Percentiles rank a stretch among this genome's conserved stretches.
Conservation (phyloP, 2,888 invertebrate species). For the Drosophila mettleri region DNA sequence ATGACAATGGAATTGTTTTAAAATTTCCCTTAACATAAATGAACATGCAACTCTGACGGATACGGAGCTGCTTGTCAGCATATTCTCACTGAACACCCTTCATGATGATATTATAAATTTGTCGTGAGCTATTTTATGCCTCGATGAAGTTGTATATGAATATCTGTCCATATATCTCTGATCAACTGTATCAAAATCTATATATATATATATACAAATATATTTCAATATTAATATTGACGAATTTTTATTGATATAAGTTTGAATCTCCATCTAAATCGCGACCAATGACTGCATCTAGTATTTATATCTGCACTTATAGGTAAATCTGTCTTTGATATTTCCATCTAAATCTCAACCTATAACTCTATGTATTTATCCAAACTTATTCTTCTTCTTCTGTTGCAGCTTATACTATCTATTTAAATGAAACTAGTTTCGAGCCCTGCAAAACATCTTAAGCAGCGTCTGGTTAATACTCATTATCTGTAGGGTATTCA, state of each 20-base stretch:
- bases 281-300: no score
- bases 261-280: not conserved
- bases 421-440: no score
- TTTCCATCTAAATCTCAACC: not conserved
- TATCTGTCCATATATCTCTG: no score
- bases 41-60: slow-evolving; percentile 14
- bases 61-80: slow-evolving; percentile 28
- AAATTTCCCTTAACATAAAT: slow-evolving; percentile 12
- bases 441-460: no score
- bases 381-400: not conserved
- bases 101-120: not conserved
- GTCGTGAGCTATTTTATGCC: not conserved
- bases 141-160: not conserved
- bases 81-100: slow-evolving; percentile 1
- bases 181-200: not conserved
- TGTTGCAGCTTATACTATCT: no score
- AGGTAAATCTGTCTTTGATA: no score
- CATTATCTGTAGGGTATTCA: no score
- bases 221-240: not conserved
- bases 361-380: not conserved
- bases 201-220: not conserved
- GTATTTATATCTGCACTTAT: no score
- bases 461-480: no score
- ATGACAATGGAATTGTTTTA: slow-evolving; percentile 2
- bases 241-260: no score